Evolutionary conservation across 2,888 invertebrate genomes (phyloP), one percentile per base, ranked within the genome.

Genomic region (Cremastobaeus sp.): DNA sequence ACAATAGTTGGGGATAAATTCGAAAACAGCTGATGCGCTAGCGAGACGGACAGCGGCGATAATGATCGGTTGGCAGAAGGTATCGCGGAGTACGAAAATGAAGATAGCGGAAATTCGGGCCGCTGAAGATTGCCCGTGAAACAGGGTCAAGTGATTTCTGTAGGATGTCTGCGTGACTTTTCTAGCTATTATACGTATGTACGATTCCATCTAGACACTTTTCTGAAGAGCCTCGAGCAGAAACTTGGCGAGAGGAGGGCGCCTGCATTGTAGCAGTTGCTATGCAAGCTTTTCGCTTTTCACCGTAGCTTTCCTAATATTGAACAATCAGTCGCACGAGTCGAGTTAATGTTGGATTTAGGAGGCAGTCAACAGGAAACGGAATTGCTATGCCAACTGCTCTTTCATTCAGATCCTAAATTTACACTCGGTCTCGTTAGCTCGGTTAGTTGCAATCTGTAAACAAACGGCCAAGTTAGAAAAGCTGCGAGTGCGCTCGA

Each of bases 201-300:
- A 39, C 62, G 66, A 68, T 62, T 73, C 43, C 66, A 73, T 73
- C 73, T 48, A 73, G 64, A 68, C 68, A 57, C 68, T 68, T 68
- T 64, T 66, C 55, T 66, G 21, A 48, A 72, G 66, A 48, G 66
- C 55, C 72, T 60, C 60, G 28, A 72, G 72, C 72, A 65, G 52
- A 65, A 72, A 72, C 59, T 69, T 18, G 25, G 59, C 8, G 47
- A 60, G 52, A 52, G 30, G 25, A 9, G 37, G 15, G 48, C 35
- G 28, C 20, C 50, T 57, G 6, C 30, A 62, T 68, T 73, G 66
- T 48, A 41, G 48, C 66, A 60, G 73, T 73, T 73, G 73, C 73
- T 62, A 73, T 73, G 73, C 73, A 68, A 68, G 66, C 66, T 66
- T 66, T 68, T 68, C 55, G 48, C 66, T 73, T 59, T 55, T 55